Evolutionary conservation across 2,888 invertebrate species (phyloP).

Genomic region (Acrobasis repandana): DNA sequence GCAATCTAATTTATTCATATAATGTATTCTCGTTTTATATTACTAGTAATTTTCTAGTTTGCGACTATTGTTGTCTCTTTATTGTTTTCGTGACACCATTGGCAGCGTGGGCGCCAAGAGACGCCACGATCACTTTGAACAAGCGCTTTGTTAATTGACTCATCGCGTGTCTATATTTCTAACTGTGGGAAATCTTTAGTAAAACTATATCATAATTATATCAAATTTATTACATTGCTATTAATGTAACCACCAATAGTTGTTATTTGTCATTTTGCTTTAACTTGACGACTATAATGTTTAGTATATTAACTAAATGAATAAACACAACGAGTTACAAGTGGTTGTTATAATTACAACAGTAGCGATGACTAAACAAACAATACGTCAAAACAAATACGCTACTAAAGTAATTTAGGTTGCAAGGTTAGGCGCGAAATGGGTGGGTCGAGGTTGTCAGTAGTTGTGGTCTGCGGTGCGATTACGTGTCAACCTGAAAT

Average conservation of each 20-base stretch:
- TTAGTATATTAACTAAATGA: neutral
- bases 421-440: slow-evolving; percentile 45
- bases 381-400: slow-evolving; percentile 11
- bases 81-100: slow-evolving; percentile 49
- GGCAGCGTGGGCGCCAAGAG: slow-evolving; percentile 49
- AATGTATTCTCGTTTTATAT: slow-evolving; percentile 70
- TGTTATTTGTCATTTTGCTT: neutral
- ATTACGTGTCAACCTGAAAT: slow-evolving; percentile 2
- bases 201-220: slow-evolving; percentile 40
- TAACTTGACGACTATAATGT: neutral
- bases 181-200: slow-evolving; percentile 50
- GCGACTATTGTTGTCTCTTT: slow-evolving; percentile 61
- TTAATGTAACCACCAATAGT: neutral
- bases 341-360: slow-evolving; percentile 9
- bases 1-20: slow-evolving; percentile 78
- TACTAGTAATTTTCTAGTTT: slow-evolving; percentile 66
- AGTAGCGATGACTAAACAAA: slow-evolving; percentile 2
- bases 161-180: slow-evolving; percentile 53
- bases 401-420: slow-evolving; percentile 46
- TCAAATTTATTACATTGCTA: slow-evolving; percentile 33
- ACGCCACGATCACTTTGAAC: slow-evolving; percentile 36
- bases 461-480: slow-evolving; percentile 17
- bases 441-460: slow-evolving; percentile 38
- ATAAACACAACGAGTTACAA: slow-evolving; percentile 6
- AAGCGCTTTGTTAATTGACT: slow-evolving; percentile 49